Base-by-base conservation (phyloP, 2,113 vertebrate genomes). In the Oncorhynchus mykiss region DNA sequence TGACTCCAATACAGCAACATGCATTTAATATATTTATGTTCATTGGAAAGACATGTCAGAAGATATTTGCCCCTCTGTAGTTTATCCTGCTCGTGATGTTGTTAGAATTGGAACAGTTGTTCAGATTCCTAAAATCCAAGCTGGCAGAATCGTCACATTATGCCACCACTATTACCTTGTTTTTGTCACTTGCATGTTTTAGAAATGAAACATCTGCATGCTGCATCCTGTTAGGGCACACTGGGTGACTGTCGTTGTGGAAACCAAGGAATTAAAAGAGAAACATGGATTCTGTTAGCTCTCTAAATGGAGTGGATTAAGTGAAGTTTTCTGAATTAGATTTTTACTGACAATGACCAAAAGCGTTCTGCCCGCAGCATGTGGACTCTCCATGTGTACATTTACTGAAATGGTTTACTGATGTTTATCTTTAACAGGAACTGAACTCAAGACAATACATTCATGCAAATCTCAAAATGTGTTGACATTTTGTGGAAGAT, bases 161-260 rank as follows among this genome's bases (percentile, higher is more conserved):
- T 70, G 70, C 77, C 73, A 72, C 2, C 13, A 72, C 80, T 79
- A 66, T 70, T 67, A 87, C 79, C 57, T 76, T 70, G 51, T 54
- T 54, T 54, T 74, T 85, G 84, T 87, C 79, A 82, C 83, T 84
- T 80, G 87, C 49, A 77, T 82, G 80, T 86, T 90, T 88, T 73
- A 71, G 88, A 91, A 89, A 84, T 83, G 84, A 85, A 87, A 82
- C 89, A 84, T 89, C 85, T 88, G 84, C 78, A 84, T 73, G 77
- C 76, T 89, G 71, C 81, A 78, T 88, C 86, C 81, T 75, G 84
- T 85, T 85, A 86, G 78, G 83, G 82, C 79, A 83, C 80, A 81
- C 88, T 87, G 83, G 86, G 81, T 77, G 79, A 75, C 80, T 75
- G 78, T 74, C 70, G 78, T 71, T 67, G 82, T 77, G 78, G 83